Evolutionary conservation across 2,888 invertebrate genomes (phyloP).

Genomic region (Ornithoptera alexandrae): DNA sequence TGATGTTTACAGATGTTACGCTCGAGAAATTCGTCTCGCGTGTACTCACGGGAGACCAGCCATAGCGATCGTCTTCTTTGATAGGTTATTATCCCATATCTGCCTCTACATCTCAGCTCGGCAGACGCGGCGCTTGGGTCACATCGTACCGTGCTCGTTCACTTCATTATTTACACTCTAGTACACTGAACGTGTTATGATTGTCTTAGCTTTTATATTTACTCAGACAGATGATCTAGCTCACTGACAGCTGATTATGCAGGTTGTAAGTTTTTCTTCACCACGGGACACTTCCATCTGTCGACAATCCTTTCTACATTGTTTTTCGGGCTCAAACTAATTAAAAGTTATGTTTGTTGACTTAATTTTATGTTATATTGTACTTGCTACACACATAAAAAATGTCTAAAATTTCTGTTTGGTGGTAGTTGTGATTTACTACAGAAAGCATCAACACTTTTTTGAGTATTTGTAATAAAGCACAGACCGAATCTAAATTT

Average conservation of each 20-base stretch:
- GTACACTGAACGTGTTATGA: conserved; percentile 67
- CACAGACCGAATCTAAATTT: conserved; percentile 49
- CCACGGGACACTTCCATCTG: conserved; percentile 74
- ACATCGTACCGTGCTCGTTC: conserved; percentile 64
- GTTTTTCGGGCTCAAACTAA: conserved; percentile 50
- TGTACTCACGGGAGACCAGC: conserved; percentile 65
- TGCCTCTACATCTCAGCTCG: conserved; percentile 54
- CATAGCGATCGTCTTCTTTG: conserved; percentile 65
- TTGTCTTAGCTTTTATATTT: conserved; percentile 78
- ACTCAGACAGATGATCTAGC: conserved; percentile 80
- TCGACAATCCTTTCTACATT: conserved; percentile 58
- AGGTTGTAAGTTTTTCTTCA: conserved; percentile 78
- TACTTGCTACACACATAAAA: conserved; percentile 65
- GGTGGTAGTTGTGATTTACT: conserved; percentile 72
- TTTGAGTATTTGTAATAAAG: conserved; percentile 71
- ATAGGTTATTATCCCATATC: conserved; percentile 80
- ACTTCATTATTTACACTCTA: conserved; percentile 64
- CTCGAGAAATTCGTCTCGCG: conserved; percentile 49
- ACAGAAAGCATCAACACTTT: conserved; percentile 80
- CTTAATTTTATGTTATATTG: conserved; percentile 68
- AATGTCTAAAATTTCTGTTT: conserved; percentile 73
- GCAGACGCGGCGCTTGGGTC: conserved; percentile 54
- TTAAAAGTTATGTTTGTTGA: conserved; percentile 54
- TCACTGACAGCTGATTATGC: conserved; percentile 81
- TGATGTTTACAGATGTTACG: conserved; percentile 51